Percentiles rank a stretch among this genome's conserved stretches.
Evolutionary conservation across 2,797 vertebrate genomes (phyloP).

Genomic region (Sebastes iracundus): DNA sequence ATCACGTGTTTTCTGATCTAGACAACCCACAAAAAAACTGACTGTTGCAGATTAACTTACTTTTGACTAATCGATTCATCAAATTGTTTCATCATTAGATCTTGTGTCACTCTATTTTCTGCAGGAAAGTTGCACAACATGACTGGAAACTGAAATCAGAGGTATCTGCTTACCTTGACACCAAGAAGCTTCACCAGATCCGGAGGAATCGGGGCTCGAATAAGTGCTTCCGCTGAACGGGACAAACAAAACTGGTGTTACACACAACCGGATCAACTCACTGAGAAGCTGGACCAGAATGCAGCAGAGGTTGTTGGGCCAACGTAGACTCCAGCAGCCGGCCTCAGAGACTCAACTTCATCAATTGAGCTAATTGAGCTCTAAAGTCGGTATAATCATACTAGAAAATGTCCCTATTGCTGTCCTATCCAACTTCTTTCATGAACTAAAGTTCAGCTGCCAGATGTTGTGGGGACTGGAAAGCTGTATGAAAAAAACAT

Average conservation of each 20-base stretch:
- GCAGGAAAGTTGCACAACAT: neutral
- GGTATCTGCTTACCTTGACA: conserved; percentile 50
- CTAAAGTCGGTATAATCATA: neutral
- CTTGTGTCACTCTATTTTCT: neutral
- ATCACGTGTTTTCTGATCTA: too few relatives aligned
- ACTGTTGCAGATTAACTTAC: too few relatives aligned
- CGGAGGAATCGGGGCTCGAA: conserved; percentile 34
- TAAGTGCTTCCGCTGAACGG: conserved; percentile 33
- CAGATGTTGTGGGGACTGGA: neutral
- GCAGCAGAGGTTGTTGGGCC: neutral
- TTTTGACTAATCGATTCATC: too few relatives aligned
- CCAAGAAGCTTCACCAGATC: conserved; percentile 44
- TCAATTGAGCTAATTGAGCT: too few relatives aligned
- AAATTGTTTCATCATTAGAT: neutral
- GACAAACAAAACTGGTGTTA: neutral
- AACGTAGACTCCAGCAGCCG: too few relatives aligned
- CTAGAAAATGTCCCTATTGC: neutral
- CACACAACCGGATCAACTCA: neutral
- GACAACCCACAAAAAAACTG: too few relatives aligned
- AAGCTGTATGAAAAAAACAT: neutral
- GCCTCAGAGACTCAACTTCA: neutral
- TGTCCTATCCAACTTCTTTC: neutral
- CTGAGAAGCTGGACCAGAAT: neutral
- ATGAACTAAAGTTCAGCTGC: neutral
- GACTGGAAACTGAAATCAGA: neutral